Evolutionary conservation across 2,888 invertebrate genomes (phyloP).

Genomic region (Gastracanthus pulcherrimus): DNA sequence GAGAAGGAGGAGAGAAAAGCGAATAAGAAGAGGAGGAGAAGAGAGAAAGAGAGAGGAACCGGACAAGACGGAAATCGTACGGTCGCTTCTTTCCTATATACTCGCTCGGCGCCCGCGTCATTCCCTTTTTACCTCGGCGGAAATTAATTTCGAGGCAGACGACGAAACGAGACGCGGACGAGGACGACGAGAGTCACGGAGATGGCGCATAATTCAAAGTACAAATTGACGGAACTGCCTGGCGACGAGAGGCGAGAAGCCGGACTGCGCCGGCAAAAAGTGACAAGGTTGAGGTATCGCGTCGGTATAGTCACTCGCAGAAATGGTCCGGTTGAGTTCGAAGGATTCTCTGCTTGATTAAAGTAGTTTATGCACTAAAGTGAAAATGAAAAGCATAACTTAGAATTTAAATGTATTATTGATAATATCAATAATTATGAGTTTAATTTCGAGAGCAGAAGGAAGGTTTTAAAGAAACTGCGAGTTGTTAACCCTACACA

Average conservation of each 20-base stretch:
- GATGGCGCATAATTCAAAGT: constrained; percentile 40
- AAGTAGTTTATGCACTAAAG: too few relatives aligned
- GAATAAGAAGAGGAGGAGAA: neutral
- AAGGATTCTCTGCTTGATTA: too few relatives aligned
- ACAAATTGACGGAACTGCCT: constrained; percentile 32
- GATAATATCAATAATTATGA: too few relatives aligned
- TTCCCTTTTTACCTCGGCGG: constrained; percentile 31
- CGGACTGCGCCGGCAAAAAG: constrained; percentile 23
- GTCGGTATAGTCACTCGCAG: too few relatives aligned
- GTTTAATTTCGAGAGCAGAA: too few relatives aligned
- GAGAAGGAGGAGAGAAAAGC: too few relatives aligned
- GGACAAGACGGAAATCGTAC: constrained; percentile 25
- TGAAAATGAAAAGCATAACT: too few relatives aligned
- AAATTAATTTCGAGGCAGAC: constrained; percentile 29
- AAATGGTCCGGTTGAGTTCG: too few relatives aligned
- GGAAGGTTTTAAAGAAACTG: too few relatives aligned
- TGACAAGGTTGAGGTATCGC: constrained; percentile 21
- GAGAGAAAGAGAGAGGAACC: neutral
- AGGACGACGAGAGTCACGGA: neutral
- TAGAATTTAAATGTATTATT: too few relatives aligned
- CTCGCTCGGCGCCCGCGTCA: too few relatives aligned
- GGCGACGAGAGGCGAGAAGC: constrained; percentile 12
- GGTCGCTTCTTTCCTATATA: neutral
- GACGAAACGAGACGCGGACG: neutral
- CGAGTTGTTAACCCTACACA: too few relatives aligned